These are phyloP conservation scores for Australoheros scitulus DNA, from an alignment of 2,113 vertebrate genomes.

Conservation along the genomic window DNA sequence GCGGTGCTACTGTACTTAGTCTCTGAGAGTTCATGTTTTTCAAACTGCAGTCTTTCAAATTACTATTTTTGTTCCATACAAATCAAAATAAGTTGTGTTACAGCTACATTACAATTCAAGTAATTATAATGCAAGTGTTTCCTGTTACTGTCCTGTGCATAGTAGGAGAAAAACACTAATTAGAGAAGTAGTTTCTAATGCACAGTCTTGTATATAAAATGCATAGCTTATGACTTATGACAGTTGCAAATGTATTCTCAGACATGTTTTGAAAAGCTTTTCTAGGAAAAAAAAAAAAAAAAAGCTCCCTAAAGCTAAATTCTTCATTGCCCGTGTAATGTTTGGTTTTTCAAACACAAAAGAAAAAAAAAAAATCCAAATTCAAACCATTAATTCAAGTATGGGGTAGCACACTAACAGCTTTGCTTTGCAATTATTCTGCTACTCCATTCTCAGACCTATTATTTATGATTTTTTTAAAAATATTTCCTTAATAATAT, in stretches of 20 bases:
- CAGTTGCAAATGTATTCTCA: neutral
- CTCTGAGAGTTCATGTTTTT: neutral
- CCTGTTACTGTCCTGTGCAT: neutral
- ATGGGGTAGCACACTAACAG: neutral
- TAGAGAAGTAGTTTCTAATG: neutral
- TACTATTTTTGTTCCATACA: neutral
- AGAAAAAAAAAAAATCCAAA: neutral
- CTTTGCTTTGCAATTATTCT: slow-evolving; percentile 24
- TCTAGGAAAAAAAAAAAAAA: neutral
- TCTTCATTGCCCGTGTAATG: neutral
- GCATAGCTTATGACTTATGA: neutral
- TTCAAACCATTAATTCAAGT: neutral
- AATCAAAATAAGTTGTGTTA: neutral
- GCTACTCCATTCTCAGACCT: slow-evolving; percentile 10
- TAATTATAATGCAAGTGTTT: neutral
- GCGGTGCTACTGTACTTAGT: neutral
- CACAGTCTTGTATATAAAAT: neutral
- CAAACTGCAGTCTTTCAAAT: neutral
- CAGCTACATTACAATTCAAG: neutral
- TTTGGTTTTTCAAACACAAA: neutral
- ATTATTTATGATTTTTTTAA: neutral
- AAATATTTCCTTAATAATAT: slow-evolving; percentile 3
- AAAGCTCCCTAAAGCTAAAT: neutral
- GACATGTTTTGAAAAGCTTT: slow-evolving; percentile 3
- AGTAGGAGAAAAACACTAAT: neutral